Base-by-base conservation (phyloP, 2,113 vertebrate species). In the Aramus guarauna region DNA sequence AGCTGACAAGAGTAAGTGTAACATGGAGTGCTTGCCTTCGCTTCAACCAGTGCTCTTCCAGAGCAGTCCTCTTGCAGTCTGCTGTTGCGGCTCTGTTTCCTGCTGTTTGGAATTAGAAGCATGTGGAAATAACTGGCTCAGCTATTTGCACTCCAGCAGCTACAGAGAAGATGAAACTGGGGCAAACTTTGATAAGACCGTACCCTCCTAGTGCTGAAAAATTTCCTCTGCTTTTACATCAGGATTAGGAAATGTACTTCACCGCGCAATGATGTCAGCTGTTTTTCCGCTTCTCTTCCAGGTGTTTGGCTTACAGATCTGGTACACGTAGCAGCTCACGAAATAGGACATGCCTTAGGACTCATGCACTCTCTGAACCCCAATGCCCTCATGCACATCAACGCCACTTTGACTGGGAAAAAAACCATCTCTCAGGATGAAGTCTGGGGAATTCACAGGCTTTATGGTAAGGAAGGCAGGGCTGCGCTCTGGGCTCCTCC, bases 261-360 rank as follows among this genome's bases (percentile, higher is more conserved):
- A 17, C 18, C 7, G 2, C 62, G 0, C 29, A 4, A 2, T 2
- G 3, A 2, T 2, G 3, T 9, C 83, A 47, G 36, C n/a, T 30
- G 50, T 0, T 75, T 45, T 29, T 53, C 50, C 9, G 1, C 15
- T 36, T 36, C n/a, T 20, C 19, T 48, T 29, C 12, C 97, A 99
- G 99, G 99, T 4, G 99, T 99, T 11, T 99, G 99, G 99, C 98
- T 99, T 27, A 99, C 99, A 0, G 99, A 99, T 94, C 98, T 99
- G 81, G 99, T 99, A 17, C 99, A 99, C 0, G 98, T 99, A 43
- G 99, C 99, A 0, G 99, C 99, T 43, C 99, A 99, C 3, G 99
- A 99, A 97, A 99, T 99, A 0, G 99, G 99, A 12, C 99, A 99
- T 4, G 98, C 98, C 9, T 96, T 99, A 39, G 99, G 99, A 9